These are phyloP conservation scores for Papilio elwesi DNA, from an alignment of 2,888 invertebrate species.

Conservation along the genomic window DNA sequence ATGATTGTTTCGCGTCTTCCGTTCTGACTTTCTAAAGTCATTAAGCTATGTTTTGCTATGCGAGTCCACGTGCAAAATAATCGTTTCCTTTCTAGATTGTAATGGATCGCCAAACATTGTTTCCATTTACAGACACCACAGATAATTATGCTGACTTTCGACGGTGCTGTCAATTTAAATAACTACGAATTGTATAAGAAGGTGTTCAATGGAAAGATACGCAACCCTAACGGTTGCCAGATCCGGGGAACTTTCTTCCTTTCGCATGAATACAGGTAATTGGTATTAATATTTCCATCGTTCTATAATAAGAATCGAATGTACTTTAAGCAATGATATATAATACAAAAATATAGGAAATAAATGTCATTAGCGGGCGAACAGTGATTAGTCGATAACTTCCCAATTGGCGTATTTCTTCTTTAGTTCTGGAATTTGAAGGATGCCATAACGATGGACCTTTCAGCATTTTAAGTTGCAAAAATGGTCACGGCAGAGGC, in stretches of 20 bases:
- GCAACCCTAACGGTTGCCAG: conserved; percentile 95
- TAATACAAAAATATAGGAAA: background rate
- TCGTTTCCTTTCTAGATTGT: conserved; percentile 28
- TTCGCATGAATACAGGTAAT: conserved; percentile 91
- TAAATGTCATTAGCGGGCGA: too few species aligned
- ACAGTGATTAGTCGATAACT: too few species aligned
- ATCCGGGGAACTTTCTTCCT: conserved; percentile 97
- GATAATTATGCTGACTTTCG: conserved; percentile 96
- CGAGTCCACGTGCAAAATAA: conserved; percentile 25
- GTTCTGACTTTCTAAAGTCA: conserved; percentile 30
- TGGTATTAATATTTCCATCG: background rate
- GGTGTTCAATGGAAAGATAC: conserved; percentile 90
- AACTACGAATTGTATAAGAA: conserved; percentile 94
- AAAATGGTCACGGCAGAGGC: too few species aligned
- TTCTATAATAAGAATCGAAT: background rate
- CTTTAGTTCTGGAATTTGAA: too few species aligned
- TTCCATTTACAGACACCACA: conserved; percentile 90
- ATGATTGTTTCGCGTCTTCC: conserved; percentile 15
- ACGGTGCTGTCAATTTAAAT: conserved; percentile 96
- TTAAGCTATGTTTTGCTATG: conserved; percentile 21
- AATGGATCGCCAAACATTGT: conserved; percentile 42
- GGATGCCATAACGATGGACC: too few species aligned
- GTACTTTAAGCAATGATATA: background rate
- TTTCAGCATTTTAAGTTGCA: too few species aligned
- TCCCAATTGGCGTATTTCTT: too few species aligned